Evolutionary conservation across 2,797 vertebrate species (phyloP).

Genomic region (Sitta carolinensis): DNA sequence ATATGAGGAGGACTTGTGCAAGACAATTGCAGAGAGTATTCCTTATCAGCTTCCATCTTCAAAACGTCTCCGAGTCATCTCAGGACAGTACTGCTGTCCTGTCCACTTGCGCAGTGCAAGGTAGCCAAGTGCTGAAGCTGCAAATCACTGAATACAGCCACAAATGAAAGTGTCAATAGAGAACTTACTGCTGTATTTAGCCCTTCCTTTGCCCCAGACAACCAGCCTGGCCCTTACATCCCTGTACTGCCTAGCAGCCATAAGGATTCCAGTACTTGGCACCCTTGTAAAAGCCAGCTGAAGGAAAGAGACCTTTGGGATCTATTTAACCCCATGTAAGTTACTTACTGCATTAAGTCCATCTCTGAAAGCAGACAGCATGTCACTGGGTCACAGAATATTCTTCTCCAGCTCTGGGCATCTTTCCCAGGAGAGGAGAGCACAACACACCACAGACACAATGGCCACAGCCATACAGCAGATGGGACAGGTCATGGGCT

Average conservation of each 20-base stretch:
- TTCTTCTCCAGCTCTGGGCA: not conserved
- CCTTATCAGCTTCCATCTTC: not conserved
- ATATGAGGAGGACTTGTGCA: not conserved
- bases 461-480: not conserved
- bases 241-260: not conserved
- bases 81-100: not conserved
- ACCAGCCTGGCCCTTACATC: not conserved
- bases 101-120: not conserved
- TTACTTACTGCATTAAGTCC: not conserved
- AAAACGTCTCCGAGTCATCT: not conserved
- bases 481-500: not conserved
- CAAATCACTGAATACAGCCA: not conserved
- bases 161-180: not conserved
- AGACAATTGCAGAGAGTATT: not conserved
- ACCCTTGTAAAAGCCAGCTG: not conserved
- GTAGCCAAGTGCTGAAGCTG: constrained; percentile 57
- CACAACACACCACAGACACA: not conserved
- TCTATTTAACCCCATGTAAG: not conserved
- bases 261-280: not conserved
- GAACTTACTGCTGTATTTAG: not conserved
- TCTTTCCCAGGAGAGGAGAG: not conserved
- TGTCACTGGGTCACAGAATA: not conserved
- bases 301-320: not conserved
- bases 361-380: not conserved
- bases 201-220: not conserved